Evolutionary conservation across 2,113 vertebrate genomes (phyloP), one percentile per base, ranked within the genome.

Genomic region (Ailuropoda melanoleuca): DNA sequence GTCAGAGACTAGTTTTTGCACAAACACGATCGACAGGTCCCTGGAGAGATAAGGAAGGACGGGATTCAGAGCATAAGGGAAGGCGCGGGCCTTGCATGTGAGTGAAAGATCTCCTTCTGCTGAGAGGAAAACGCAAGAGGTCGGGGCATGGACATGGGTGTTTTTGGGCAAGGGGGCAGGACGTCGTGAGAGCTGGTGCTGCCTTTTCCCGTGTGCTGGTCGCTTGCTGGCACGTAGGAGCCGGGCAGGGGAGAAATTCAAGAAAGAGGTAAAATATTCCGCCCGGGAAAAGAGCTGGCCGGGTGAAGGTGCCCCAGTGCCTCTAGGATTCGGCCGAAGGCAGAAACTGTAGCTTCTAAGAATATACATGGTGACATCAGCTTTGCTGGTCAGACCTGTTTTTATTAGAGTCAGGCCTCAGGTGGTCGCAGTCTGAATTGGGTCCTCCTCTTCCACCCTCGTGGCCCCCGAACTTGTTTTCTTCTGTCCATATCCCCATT

Each of bases 351-450:
- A 4, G 64, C 78, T 43, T 74, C 37, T 50, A 4, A 31, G 81
- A 26, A 18, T 0, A 0, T 3, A 6, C 11, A 0, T 1, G 6
- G 60, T 4, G 5, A 14, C 18, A 3, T 18, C 34, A 21, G 1
- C 50, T 23, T 60, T 1, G 6, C 86, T 29, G 21, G 17, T 24
- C 46, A 53, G 15, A 0, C 0, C 43, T 43, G 23, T 26, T 37
- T 37, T 62, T 46, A n/a, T 1, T 53, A 53, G 3, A 1, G 18
- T 11, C 4, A 7, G 37, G 8, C 5, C 31, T 60, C 34, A 14
- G 64, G 37, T 6, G 37, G 29, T 46, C 56, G 39, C 53, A 0
- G 26, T 18, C 26, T 18, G 4, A 43, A 6, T 1, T 10, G 18
- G 6, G 29, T 10, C 95, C 60, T 74, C 56, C 39, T 55, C 43